These are phyloP conservation scores for Corythornis cristatus DNA, from an alignment of 2,113 vertebrate species.

Conservation along the genomic window DNA sequence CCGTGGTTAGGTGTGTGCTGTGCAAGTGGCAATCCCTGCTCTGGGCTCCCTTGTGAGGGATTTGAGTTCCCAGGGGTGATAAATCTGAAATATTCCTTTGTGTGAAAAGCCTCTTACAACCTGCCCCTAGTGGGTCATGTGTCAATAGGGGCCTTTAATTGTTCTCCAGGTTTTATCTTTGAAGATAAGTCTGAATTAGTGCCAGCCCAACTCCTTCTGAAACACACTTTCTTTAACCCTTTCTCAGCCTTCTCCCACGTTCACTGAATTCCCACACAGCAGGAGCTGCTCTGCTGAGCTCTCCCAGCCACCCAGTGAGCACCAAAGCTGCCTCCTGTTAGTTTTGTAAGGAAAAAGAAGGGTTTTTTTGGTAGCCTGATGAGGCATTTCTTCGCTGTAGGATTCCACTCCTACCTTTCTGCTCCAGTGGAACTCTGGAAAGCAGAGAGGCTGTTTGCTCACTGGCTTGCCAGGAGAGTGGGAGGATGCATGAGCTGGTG, in stretches of 20 bases:
- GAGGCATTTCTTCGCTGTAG: not conserved
- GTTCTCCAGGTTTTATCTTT: not conserved
- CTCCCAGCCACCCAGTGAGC: rapidly evolving
- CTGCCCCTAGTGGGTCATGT: not conserved
- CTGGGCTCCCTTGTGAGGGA: not conserved
- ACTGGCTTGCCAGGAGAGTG: not conserved
- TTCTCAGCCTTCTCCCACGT: not conserved
- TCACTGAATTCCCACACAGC: rapidly evolving
- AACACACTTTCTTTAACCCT: conserved; percentile 6
- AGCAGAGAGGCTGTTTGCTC: not conserved
- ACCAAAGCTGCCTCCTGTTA: not conserved
- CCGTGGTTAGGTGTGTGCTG: rapidly evolving
- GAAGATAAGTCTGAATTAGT: conserved; percentile 31
- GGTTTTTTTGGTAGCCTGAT: not conserved
- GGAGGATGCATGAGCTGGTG: not conserved
- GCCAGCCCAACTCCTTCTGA: not conserved
- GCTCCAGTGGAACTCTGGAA: rapidly evolving
- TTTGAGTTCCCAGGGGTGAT: not conserved
- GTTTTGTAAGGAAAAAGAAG: not conserved
- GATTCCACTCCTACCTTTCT: not conserved
- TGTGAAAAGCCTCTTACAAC: conserved; percentile 16
- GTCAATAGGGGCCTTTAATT: conserved; percentile 28
- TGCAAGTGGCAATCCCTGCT: not conserved
- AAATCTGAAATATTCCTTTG: not conserved
- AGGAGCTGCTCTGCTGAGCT: not conserved